Evolutionary conservation across 2,888 invertebrate genomes (phyloP), one percentile per base, ranked within the genome.

Genomic region (Notodonta ziczac): DNA sequence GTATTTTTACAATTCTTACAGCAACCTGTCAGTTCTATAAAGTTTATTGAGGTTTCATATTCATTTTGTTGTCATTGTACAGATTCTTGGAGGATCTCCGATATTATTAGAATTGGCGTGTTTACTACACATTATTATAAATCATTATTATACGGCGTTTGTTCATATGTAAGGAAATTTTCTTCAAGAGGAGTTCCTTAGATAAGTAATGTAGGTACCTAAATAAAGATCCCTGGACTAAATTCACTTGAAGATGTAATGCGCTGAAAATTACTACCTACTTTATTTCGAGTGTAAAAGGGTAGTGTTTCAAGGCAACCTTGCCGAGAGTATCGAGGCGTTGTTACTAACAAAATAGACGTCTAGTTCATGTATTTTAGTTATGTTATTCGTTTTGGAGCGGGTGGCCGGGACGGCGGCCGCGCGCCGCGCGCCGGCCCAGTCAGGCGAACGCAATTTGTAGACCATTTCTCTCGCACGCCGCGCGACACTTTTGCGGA

Each of bases 401-500:
- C 74, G 72, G 71, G 76, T 73, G 75, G 72, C 69, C 63, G 66
- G 67, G 67, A 68, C 74, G 71, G 72, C 66, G 70, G 69, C 67
- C 73, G 71, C 66, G 73, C 72, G 69, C 67, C 73, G 71, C 66
- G 73, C 72, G 72, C 61, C 77, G 74, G 78, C 76, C 81, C 81
- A 85, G 82, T 82, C 84, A 81, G 77, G 80, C 85, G 86, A 80
- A 84, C 81, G 87, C 86, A 88, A 89, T 90, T 90, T 89, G 89
- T 90, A 84, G 81, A 84, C 85, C 85, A 87, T 89, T 90, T 87
- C 87, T 88, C 87, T 86, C 80, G 82, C 82, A 83, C 82, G 81
- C 81, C 84, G 76, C 74, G 81, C 80, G 85, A 88, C 87, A 85
- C 81, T 84, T 84, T 79, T 83, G 78, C 78, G 81, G 83, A 88